Conservation (phyloP, 1,140 invertebrate species). For the Ostrea edulis region DNA sequence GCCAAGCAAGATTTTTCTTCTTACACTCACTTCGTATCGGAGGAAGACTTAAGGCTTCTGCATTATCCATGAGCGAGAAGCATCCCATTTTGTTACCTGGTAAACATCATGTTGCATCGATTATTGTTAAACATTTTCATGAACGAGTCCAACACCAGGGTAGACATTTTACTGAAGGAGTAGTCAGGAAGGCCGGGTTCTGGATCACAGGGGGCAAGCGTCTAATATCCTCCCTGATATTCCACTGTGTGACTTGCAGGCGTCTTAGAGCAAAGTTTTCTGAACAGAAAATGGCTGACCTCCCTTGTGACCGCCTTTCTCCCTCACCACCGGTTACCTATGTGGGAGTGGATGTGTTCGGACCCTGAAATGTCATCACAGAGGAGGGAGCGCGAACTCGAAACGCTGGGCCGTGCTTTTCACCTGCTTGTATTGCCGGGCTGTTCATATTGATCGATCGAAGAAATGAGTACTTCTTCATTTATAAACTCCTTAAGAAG, state of each 20-base stretch:
- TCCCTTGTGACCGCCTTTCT: conserved; percentile 53
- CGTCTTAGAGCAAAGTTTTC: not conserved
- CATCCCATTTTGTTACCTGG: conserved; percentile 46
- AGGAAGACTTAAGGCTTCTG: not conserved
- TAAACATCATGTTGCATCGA: conserved; percentile 35
- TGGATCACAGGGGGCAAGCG: conserved; percentile 59
- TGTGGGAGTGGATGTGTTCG: conserved; percentile 60
- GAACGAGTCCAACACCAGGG: conserved; percentile 49
- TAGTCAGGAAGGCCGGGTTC: conserved; percentile 52
- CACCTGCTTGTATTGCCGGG: conserved; percentile 57
- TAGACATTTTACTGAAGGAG: conserved; percentile 50
- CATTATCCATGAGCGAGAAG: not conserved
- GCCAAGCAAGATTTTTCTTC: conserved; percentile 27
- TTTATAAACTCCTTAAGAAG: conserved; percentile 65
- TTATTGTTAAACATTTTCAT: conserved; percentile 47
- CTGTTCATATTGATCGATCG: conserved; percentile 64
- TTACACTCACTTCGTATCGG: not conserved
- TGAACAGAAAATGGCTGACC: conserved; percentile 56
- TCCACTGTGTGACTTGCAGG: conserved; percentile 45
- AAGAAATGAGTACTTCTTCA: conserved; percentile 58
- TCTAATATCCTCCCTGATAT: conserved; percentile 42
- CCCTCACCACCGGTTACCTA: conserved; percentile 53
- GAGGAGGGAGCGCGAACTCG: conserved; percentile 46
- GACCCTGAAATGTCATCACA: conserved; percentile 49
- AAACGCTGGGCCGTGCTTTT: conserved; percentile 66